These are phyloP conservation scores for Ochotona curzoniae DNA, from an alignment of 2,113 vertebrate species.

Conservation along the genomic window DNA sequence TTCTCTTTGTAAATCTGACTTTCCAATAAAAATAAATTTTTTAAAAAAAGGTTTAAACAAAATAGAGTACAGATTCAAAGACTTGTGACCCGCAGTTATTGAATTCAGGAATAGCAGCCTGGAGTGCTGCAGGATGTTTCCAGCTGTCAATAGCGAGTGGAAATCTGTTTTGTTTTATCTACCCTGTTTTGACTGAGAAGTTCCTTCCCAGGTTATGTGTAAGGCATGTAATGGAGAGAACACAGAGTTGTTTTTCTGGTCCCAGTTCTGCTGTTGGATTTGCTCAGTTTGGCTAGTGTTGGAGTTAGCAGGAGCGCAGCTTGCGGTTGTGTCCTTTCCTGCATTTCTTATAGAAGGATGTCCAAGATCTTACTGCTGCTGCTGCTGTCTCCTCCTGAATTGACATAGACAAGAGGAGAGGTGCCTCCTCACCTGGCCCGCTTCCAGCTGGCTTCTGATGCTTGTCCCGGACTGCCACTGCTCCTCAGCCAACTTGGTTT, in stretches of 20 bases:
- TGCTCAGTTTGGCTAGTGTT: not conserved
- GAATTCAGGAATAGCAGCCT: conserved; percentile 30
- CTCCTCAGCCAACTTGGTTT: not conserved
- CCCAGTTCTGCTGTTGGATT: not conserved
- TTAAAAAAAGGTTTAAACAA: not conserved
- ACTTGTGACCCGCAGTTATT: not conserved
- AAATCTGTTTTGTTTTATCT: not conserved
- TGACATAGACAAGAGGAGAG: not conserved
- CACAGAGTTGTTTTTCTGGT: not conserved
- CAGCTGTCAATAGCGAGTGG: not conserved
- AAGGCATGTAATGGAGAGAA: conserved; percentile 1
- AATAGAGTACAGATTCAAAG: conserved; percentile 31
- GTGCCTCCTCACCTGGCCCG: not conserved
- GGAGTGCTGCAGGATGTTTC: not conserved
- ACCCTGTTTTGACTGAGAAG: not conserved
- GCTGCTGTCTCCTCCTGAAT: not conserved
- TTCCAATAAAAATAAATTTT: too few relatives aligned
- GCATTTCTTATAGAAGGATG: conserved; percentile 36
- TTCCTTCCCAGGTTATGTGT: not conserved
- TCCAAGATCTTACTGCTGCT: conserved; percentile 1
- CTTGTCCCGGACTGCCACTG: not conserved
- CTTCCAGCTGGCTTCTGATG: not conserved
- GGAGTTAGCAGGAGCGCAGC: not conserved
- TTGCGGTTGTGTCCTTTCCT: not conserved
- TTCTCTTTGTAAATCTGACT: too few relatives aligned